Evolutionary conservation across 2,113 vertebrate species (phyloP), one percentile per base, ranked within the genome.

Genomic region (Hyperopisus bebe): DNA sequence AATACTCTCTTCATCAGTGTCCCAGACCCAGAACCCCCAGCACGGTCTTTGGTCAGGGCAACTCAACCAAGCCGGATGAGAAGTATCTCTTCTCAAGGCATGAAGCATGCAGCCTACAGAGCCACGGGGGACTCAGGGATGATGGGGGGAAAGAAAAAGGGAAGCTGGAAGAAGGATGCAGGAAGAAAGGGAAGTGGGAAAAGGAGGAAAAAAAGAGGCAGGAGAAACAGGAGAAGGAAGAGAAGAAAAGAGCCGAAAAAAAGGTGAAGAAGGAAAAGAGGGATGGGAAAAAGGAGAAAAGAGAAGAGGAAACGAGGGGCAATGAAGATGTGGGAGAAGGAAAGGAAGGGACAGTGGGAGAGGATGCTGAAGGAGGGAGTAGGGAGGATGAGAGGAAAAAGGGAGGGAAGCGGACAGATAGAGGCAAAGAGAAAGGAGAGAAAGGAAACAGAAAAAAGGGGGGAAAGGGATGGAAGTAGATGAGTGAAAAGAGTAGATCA

Each of bases 81-180:
- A 93, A 95, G 86, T 94, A 91, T 91, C 93, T 95, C 91, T 93
- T 93, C 70, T 89, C 94, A 87, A 95, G 93, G 90, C 95, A 96
- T 90, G 95, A 91, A 88, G 91, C 94, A 87, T 94, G 95, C 77
- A 86, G 84, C 31, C 89, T 93, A 7, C 94, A 94, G 77, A 77
- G 9, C 27, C 46, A 35, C 86, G 66, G 31, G 58, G 46, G 62
- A 55, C 42, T n/a, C 80, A 39, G 53, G 58, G 77, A 85, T 51
- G 35, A 31, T 5, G 50, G 90, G 89, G 93, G 89, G 70, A 88
- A 47, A 31, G 11, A 88, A 17, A 66, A 17, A 42, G 2, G 21
- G 74, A 46, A 42, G 46, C 24, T 5, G 6, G 86, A 42, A 42
- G 39, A 44, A 15, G 50, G 19, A n/a, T 0, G n/a, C 55, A 50